Percentiles rank a stretch among this genome's conserved stretches.
Conservation (phyloP, 2,113 vertebrate genomes). For the Corapipo altera region DNA sequence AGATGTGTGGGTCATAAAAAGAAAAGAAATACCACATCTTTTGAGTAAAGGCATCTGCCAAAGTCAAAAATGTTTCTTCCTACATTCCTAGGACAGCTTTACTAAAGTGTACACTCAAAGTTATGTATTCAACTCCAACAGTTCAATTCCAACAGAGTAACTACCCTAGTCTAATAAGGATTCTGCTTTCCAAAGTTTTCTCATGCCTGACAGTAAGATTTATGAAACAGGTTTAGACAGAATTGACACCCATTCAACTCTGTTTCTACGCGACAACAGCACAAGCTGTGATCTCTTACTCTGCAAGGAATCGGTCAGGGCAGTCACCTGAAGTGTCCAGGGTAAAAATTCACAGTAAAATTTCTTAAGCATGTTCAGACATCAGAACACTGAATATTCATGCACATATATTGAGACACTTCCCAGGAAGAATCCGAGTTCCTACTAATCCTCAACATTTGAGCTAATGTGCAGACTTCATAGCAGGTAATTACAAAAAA, state of each 20-base stretch:
- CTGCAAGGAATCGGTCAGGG: neutral
- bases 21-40: neutral
- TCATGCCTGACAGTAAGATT: neutral
- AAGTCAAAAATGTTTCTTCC: neutral
- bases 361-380: neutral
- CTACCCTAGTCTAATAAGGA: neutral
- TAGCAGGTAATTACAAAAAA: neutral
- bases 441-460: neutral
- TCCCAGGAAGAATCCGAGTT: neutral
- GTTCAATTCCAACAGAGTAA: neutral
- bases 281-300: neutral
- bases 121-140: neutral
- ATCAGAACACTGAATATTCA: neutral
- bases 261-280: neutral
- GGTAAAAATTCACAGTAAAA: neutral
- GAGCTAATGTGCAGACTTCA: neutral
- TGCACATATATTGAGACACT: neutral
- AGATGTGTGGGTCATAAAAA: neutral
- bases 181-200: neutral
- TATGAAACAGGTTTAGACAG: neutral
- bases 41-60: neutral
- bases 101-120: neutral
- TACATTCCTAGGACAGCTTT: neutral
- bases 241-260: neutral
- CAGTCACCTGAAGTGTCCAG: neutral